Percentiles rank a stretch among this genome's conserved stretches.
Evolutionary conservation across 2,888 invertebrate genomes (phyloP).

Genomic region (Gymnosoma rotundatum): DNA sequence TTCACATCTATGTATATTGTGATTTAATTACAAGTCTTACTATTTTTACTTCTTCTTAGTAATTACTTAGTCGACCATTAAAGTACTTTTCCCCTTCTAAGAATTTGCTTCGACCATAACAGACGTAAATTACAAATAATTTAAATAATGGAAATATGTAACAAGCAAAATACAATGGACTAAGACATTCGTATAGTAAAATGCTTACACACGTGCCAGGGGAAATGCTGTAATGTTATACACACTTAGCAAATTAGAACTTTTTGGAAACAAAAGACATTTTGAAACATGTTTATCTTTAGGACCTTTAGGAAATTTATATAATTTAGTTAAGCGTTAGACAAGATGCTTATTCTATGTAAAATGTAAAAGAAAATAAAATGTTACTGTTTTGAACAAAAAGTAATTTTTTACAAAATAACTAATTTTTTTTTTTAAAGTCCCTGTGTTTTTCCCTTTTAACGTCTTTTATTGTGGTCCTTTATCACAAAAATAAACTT

Average conservation of each 20-base stretch:
- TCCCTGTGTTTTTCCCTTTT: no score
- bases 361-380: slow-evolving; percentile 1
- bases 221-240: slow-evolving; percentile 6
- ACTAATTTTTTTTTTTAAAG: no score
- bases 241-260: background rate
- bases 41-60: background rate
- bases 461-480: no score
- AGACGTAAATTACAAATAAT: slow-evolving; percentile 36
- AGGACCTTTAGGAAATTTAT: slow-evolving; percentile 23
- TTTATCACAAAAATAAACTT: no score
- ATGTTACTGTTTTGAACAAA: no score
- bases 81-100: background rate
- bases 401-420: no score
- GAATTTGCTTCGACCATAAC: background rate
- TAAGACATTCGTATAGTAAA: slow-evolving; percentile 13
- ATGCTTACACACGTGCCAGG: slow-evolving; percentile 10
- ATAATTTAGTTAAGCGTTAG: background rate
- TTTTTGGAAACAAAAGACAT: background rate
- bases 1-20: no score
- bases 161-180: slow-evolving; percentile 38
- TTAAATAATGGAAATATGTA: slow-evolving; percentile 40
- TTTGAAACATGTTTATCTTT: background rate
- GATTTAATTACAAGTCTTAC: no score
- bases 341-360: background rate
- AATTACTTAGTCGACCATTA: background rate